phyloP scores from a whole-genome alignment of 1,140 invertebrate genomes.

The Teleopsis dalmanni region DNA sequence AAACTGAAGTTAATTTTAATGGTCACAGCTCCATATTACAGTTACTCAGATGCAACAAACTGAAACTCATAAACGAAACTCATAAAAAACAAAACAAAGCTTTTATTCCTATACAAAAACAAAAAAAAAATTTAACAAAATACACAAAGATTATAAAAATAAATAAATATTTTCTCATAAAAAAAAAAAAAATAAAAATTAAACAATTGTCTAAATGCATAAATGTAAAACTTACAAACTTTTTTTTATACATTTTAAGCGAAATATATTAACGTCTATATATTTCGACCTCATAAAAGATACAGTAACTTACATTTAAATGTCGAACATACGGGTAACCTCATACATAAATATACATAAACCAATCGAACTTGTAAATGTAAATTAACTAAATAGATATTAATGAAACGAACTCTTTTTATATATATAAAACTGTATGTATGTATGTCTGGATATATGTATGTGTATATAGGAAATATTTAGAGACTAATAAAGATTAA shows the following conservation, averaged over 20 bases:
- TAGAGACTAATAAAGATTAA: slow-evolving; percentile 14
- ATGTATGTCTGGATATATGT: slow-evolving; percentile 3
- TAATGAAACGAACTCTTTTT: background rate
- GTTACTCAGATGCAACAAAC: too few relatives aligned
- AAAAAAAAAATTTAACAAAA: background rate
- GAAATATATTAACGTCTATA: too few relatives aligned
- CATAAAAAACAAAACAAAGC: slow-evolving; percentile 2
- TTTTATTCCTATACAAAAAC: background rate
- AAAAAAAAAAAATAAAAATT: background rate
- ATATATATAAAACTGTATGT: background rate
- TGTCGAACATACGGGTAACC: background rate
- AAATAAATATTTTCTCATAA: background rate
- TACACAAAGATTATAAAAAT: background rate
- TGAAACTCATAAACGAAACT: background rate
- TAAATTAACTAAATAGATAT: slow-evolving; percentile 3
- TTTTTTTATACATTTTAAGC: too few relatives aligned
- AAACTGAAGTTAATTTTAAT: too few relatives aligned
- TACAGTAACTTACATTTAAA: too few relatives aligned
- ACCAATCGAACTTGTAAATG: too few relatives aligned
- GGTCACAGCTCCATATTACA: too few relatives aligned
- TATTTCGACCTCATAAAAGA: too few relatives aligned
- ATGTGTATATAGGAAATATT: background rate
- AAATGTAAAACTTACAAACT: slow-evolving; percentile 2
- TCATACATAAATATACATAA: background rate
- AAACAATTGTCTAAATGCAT: background rate